Evolutionary conservation across 2,797 vertebrate species (phyloP).

Genomic region (Manis pentadactyla): DNA sequence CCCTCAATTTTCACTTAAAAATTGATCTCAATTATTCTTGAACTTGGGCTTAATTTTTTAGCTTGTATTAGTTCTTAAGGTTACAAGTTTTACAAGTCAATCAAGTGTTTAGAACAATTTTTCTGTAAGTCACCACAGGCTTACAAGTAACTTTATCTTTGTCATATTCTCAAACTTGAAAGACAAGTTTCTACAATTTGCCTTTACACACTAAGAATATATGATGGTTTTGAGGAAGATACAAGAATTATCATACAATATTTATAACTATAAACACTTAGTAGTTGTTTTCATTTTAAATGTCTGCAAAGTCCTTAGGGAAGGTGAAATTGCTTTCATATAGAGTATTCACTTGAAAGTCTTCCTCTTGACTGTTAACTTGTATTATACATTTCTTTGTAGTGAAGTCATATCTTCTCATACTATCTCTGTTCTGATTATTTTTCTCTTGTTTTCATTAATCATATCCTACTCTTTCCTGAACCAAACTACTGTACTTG

Average conservation of each 20-base stretch:
- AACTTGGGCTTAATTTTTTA: constrained; percentile 23
- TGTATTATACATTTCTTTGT: background rate
- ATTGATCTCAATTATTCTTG: constrained; percentile 31
- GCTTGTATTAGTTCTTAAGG: background rate
- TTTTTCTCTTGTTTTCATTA: background rate
- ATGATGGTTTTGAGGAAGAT: background rate
- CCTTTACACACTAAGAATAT: background rate
- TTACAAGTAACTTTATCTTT: background rate
- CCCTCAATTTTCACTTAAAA: background rate
- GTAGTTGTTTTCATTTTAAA: background rate
- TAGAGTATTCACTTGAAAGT: background rate
- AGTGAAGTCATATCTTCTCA: background rate
- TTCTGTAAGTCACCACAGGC: background rate
- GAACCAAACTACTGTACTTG: background rate
- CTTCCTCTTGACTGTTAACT: background rate
- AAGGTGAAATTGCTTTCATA: background rate
- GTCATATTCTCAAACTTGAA: background rate
- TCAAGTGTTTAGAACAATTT: background rate
- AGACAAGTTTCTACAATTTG: background rate
- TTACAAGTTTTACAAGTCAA: background rate
- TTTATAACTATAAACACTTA: constrained; percentile 35
- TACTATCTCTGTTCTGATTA: background rate
- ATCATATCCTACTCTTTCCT: background rate
- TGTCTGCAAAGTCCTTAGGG: background rate
- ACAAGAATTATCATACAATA: constrained; percentile 6